Evolutionary conservation across 2,888 invertebrate species (phyloP).

Genomic region (Oligia strigilis): DNA sequence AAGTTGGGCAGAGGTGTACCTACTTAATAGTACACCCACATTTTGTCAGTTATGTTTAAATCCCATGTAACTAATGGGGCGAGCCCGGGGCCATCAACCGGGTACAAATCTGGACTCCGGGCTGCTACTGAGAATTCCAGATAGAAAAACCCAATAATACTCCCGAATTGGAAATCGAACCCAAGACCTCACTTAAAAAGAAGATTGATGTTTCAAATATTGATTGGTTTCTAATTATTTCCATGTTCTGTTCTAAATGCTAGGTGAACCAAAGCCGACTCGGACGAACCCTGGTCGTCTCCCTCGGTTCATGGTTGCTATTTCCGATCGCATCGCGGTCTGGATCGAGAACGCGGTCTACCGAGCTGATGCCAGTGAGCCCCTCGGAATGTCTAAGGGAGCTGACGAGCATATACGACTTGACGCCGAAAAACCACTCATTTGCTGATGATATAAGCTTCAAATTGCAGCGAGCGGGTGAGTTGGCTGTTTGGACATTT

Average conservation of each 20-base stretch:
- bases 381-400: constrained; percentile 69
- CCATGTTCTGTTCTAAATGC: background rate
- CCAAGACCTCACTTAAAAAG: background rate
- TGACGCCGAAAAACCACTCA: constrained; percentile 81
- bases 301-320: constrained; percentile 89
- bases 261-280: constrained; percentile 86
- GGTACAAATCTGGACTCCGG: background rate
- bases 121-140: background rate
- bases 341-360: constrained; percentile 89
- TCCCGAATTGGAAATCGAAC: background rate
- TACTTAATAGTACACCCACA: background rate
- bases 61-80: background rate
- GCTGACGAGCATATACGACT: constrained; percentile 83
- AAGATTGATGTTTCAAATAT: background rate
- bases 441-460: constrained; percentile 59
- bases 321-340: constrained; percentile 88
- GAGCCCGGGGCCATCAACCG: background rate
- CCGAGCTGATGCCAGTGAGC: constrained; percentile 83
- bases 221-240: background rate
- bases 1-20: background rate
- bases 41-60: background rate
- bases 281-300: constrained; percentile 85
- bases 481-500: constrained; percentile 12
- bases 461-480: constrained; percentile 27
- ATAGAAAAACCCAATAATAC: background rate